phyloP scores from a whole-genome alignment of 2,888 invertebrate genomes.

The Limnephilus marmoratus region DNA sequence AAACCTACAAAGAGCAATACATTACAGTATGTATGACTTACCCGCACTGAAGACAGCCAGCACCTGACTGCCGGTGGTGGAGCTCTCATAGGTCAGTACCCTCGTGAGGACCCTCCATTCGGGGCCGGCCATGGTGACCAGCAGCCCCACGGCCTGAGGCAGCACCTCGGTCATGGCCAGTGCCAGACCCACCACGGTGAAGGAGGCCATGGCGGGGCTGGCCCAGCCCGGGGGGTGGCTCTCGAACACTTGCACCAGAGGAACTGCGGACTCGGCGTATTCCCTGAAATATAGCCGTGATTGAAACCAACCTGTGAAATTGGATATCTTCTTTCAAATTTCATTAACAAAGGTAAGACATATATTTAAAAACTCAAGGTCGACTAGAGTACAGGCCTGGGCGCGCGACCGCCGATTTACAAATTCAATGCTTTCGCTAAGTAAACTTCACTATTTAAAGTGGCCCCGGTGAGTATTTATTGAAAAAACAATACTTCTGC shows the following conservation, averaged over 20 bases:
- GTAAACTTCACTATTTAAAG: no score
- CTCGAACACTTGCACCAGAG: constrained; percentile 79
- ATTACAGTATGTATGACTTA: constrained; percentile 67
- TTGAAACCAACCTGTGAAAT: constrained; percentile 41
- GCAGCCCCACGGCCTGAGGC: constrained; percentile 76
- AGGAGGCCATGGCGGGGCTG: constrained; percentile 78
- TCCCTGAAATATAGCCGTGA: constrained; percentile 70
- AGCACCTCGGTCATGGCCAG: constrained; percentile 81
- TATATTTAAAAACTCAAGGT: no score
- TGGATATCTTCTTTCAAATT: no score
- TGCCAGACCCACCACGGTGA: constrained; percentile 79
- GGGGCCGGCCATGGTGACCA: constrained; percentile 78
- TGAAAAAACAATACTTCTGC: no score
- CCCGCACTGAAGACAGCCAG: constrained; percentile 81
- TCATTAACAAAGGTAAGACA: no score
- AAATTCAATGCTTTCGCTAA: no score
- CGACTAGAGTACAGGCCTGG: no score
- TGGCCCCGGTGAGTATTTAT: no score
- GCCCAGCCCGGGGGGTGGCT: constrained; percentile 80
- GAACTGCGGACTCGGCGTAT: constrained; percentile 78
- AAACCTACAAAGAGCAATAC: no score
- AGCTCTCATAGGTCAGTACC: constrained; percentile 79
- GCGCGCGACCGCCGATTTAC: no score
- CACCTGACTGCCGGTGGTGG: constrained; percentile 80
- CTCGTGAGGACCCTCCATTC: constrained; percentile 81